Evolutionary conservation across 2,113 vertebrate genomes (phyloP), one percentile per base, ranked within the genome.

Genomic region (Zosterops pallidus): DNA sequence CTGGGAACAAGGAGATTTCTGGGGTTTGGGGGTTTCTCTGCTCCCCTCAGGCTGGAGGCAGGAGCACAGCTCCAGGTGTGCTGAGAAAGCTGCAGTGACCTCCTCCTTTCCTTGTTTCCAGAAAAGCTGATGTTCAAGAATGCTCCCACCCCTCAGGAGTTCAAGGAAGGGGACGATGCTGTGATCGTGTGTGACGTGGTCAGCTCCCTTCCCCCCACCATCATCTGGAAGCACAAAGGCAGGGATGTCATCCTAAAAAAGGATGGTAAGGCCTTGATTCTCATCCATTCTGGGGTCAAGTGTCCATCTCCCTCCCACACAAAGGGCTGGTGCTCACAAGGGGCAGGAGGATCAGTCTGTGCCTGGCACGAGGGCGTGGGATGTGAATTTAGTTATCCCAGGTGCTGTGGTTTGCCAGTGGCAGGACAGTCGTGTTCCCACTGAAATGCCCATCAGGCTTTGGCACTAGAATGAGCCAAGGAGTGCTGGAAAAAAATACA

Each of bases 111-210:
- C 3, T 39, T 26, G 64, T 86, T 97, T 98, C 39, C 98, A 99
- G 99, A 99, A 97, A 99, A 98, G 96, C 98, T 99, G 90, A 99
- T 99, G 96, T 99, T 99, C 98, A 99, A 98, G 94, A 99, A 99
- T 6, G 99, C 98, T 11, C 99, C 99, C 9, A 99, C 99, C 28
- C 99, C 99, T 2, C 99, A 99, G 97, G 99, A 99, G 64, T 99
- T 99, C 95, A 99, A 97, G 26, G 99, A 99, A 76, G 99, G 99
- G 22, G 99, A 99, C 33, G 98, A 98, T 14, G 99, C 99, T 2
- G 98, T 98, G 96, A 98, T 99, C 1, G 93, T 99, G 42, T 99
- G 99, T 83, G 99, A 99, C 10, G 98, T 99, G 79, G 96, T 98
- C 97, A 99, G 99, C 94, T 99, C 98, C 0, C 98, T 99, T n/a